Evolutionary conservation across 2,797 vertebrate genomes (phyloP), one percentile per base, ranked within the genome.

Genomic region (Peromyscus eremicus): DNA sequence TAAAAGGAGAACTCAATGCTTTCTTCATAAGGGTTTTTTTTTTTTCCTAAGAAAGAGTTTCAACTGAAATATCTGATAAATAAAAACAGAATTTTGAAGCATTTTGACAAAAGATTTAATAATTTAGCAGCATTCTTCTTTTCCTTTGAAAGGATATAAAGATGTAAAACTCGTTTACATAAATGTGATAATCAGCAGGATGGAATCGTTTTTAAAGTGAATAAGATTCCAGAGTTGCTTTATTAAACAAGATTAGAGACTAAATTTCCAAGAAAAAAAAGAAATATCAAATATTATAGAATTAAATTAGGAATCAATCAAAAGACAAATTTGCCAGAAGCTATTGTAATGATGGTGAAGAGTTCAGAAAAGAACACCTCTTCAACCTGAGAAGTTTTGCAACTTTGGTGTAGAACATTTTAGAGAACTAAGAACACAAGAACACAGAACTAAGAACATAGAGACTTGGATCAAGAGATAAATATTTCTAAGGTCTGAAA

Each of bases 41-140:
- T 92, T 92, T 23, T 73, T 97, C 92, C 52, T 89, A 96, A 94
- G 95, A 92, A 95, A 89, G 14, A 76, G 40, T 95, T 97, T 97
- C 90, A 97, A 95, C 95, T 97, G 96, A 97, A 94, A 91, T 89
- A 87, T 77, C 86, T 95, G 90, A 92, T 75, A 97, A 95, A 91
- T 91, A 95, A 91, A 93, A 95, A 94, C 77, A 95, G 68, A 93
- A 92, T 94, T 96, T 94, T 96, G 62, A 94, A 96, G 71, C 23
- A 91, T 92, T 97, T 87, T 96, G 66, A 96, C 81, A 94, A 96
- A 96, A 96, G 34, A 91, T 80, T 97, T 97, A 96, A 96, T 95
- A 98, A 97, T 97, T 97, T 95, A 95, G 64, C 19, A 82, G 43
- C 25, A 77, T 75, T 66, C 10, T 94, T 82, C 5, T 91, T 95